Evolutionary conservation across 1,140 invertebrate genomes (phyloP).

Genomic region (Diorhabda sublineata): DNA sequence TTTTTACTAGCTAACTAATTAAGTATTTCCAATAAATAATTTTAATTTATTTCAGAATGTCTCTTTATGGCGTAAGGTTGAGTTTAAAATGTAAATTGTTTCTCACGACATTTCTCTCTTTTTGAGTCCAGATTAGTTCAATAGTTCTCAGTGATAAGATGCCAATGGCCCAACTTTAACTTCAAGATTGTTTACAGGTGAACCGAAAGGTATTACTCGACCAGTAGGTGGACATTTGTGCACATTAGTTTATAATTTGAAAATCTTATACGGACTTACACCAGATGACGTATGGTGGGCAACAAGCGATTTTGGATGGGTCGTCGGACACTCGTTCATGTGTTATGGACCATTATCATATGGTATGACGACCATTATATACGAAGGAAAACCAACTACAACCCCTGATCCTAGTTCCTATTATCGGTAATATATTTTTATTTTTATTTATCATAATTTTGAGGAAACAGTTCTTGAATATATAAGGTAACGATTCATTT

Average conservation of each 20-base stretch:
- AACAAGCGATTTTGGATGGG: constrained; percentile 81
- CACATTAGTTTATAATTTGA: constrained; percentile 79
- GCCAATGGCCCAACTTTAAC: neutral
- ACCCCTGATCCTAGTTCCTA: constrained; percentile 89
- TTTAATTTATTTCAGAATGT: too few species aligned
- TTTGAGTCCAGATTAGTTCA: too few species aligned
- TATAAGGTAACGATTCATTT: too few species aligned
- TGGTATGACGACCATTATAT: constrained; percentile 81
- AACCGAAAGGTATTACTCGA: constrained; percentile 79
- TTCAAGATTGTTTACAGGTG: constrained; percentile 50
- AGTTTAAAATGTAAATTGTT: too few species aligned
- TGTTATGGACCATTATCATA: constrained; percentile 84
- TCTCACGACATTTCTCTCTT: too few species aligned
- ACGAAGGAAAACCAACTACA: constrained; percentile 91
- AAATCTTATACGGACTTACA: constrained; percentile 74
- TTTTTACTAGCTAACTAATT: too few species aligned
- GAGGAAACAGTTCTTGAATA: too few species aligned
- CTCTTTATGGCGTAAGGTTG: too few species aligned
- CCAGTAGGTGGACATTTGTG: constrained; percentile 85
- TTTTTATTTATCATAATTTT: too few species aligned
- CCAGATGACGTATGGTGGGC: constrained; percentile 87
- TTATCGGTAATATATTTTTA: constrained; percentile 59
- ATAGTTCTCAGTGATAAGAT: neutral
- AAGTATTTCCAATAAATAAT: too few species aligned
- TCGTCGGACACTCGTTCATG: constrained; percentile 91